Percentiles rank a stretch among this genome's conserved stretches.
These are phyloP conservation scores for Blastobasis lacticolella DNA, from an alignment of 2,888 invertebrate species.

Conservation along the genomic window DNA sequence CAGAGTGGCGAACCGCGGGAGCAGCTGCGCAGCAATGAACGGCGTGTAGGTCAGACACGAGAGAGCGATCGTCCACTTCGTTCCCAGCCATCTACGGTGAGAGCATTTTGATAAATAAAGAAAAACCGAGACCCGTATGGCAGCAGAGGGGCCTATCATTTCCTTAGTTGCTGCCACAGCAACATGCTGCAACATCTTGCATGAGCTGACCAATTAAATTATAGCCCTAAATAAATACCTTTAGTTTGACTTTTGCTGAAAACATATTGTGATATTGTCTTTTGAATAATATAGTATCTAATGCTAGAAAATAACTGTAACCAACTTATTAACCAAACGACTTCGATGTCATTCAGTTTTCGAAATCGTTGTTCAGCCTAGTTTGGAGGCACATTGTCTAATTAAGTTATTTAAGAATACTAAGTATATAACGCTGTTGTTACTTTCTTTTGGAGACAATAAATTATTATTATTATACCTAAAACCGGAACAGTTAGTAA, in stretches of 20 bases:
- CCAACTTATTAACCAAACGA: too few species aligned
- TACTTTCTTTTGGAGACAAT: too few species aligned
- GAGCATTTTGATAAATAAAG: background rate
- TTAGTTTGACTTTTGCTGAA: background rate
- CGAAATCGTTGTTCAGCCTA: too few species aligned
- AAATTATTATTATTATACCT: too few species aligned
- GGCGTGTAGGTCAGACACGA: conserved; percentile 78
- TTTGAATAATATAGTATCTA: background rate
- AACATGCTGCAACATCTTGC: background rate
- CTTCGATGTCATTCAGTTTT: too few species aligned
- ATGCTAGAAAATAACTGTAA: too few species aligned
- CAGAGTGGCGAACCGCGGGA: conserved; percentile 76
- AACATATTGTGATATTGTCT: background rate
- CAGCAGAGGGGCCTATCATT: background rate
- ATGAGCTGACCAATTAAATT: too few species aligned
- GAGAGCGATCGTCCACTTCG: conserved; percentile 79
- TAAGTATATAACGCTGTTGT: too few species aligned
- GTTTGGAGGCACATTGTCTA: too few species aligned
- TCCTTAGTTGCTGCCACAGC: background rate
- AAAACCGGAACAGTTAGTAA: too few species aligned
- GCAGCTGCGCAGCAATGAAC: conserved; percentile 80
- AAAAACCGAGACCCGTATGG: background rate
- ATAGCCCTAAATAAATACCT: too few species aligned
- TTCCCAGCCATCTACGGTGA: conserved; percentile 72
- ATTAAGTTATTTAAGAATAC: too few species aligned